These are phyloP conservation scores for Takifugu ocellatus DNA, from an alignment of 2,797 vertebrate genomes.

Conservation along the genomic window DNA sequence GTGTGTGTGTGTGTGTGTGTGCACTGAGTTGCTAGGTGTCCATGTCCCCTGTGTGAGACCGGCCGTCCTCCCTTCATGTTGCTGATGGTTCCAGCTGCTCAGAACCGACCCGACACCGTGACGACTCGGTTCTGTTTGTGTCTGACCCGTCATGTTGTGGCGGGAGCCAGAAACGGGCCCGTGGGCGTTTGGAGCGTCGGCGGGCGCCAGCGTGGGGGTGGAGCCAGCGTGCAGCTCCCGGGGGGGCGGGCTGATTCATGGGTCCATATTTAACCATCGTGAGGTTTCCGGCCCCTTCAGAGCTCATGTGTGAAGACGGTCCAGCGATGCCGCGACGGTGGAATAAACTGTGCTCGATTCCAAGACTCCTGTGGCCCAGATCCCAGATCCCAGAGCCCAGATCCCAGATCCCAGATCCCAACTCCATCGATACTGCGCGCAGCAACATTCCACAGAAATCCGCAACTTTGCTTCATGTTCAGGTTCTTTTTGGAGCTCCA, in stretches of 20 bases:
- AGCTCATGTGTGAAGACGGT: slow-evolving; percentile 68
- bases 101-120: slow-evolving; percentile 55
- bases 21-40: slow-evolving; percentile 64
- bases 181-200: slow-evolving; percentile 20
- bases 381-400: neutral
- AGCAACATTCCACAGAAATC: too few species aligned
- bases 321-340: slow-evolving; percentile 68
- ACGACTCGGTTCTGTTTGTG: slow-evolving; percentile 48
- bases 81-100: slow-evolving; percentile 72
- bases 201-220: too few species aligned
- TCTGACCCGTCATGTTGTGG: slow-evolving; percentile 42
- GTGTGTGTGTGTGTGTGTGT: slow-evolving; percentile 36
- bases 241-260: too few species aligned
- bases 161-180: slow-evolving; percentile 30
- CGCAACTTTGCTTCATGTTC: too few species aligned
- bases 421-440: too few species aligned
- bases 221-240: too few species aligned
- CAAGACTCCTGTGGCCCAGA: slow-evolving; percentile 35
- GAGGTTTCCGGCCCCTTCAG: slow-evolving; percentile 64
- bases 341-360: slow-evolving; percentile 75
- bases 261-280: slow-evolving; percentile 71
- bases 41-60: slow-evolving; percentile 54
- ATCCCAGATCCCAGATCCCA: neutral
- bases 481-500: too few species aligned
- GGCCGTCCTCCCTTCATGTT: slow-evolving; percentile 73